Conservation (phyloP, 2,797 vertebrate genomes). For the Diglossa cyanea region DNA sequence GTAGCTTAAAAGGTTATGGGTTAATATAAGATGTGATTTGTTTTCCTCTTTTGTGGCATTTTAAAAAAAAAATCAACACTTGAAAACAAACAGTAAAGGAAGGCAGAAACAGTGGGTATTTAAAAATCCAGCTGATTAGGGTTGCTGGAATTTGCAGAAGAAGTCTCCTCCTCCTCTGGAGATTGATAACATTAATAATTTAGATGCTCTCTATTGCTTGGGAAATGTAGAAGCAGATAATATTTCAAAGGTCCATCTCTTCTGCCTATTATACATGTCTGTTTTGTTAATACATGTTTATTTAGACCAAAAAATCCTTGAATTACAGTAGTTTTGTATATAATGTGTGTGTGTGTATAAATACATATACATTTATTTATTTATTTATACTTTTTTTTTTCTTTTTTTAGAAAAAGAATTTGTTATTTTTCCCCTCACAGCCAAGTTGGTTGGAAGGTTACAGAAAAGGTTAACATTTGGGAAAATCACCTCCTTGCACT, state of each 20-base stretch:
- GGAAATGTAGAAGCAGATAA: neutral
- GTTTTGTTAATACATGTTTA: neutral
- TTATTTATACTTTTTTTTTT: neutral
- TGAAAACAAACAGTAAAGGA: slow-evolving; percentile 63
- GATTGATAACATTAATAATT: slow-evolving; percentile 39
- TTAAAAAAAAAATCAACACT: slow-evolving; percentile 42
- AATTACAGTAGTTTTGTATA: neutral
- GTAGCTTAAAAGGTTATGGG: slow-evolving; percentile 71
- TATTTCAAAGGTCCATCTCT: slow-evolving; percentile 28
- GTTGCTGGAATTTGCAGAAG: slow-evolving; percentile 33
- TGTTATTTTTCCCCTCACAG: neutral
- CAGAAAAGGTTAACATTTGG: neutral
- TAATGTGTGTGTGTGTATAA: neutral
- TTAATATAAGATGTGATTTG: slow-evolving; percentile 69
- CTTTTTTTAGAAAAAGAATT: neutral
- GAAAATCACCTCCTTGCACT: neutral
- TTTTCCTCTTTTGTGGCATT: slow-evolving; percentile 59
- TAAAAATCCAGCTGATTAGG: slow-evolving; percentile 45
- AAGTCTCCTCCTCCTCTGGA: neutral
- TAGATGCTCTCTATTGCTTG: neutral
- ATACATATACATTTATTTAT: neutral
- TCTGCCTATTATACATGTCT: neutral
- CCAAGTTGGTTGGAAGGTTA: neutral
- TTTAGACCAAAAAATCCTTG: neutral
- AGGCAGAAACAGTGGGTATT: slow-evolving; percentile 45